Percentiles rank a stretch among this genome's conserved stretches.
Evolutionary conservation across 2,888 invertebrate species (phyloP).

Genomic region (Drosophila sordidula): DNA sequence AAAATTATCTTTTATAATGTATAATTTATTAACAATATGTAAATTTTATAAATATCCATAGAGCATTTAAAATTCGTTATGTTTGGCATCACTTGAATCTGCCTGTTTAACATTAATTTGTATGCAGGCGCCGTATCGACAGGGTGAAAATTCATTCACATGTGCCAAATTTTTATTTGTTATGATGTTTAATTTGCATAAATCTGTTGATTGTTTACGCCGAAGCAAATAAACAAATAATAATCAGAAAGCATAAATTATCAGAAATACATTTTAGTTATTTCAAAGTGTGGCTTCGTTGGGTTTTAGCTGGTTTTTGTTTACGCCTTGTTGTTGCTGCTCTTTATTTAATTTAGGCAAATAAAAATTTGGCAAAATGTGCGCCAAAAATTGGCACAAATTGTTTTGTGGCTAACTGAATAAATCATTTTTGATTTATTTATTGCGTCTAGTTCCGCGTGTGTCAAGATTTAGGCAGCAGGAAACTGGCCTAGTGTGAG

Average conservation of each 20-base stretch:
- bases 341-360: slow-evolving; percentile 21
- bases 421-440: slow-evolving; percentile 53
- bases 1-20: too few species aligned
- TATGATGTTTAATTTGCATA: slow-evolving; percentile 55
- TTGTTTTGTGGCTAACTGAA: slow-evolving; percentile 16
- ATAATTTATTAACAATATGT: too few species aligned
- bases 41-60: neutral
- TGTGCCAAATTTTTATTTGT: slow-evolving; percentile 39
- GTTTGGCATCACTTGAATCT: too few species aligned
- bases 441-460: slow-evolving; percentile 45
- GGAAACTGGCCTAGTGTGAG: slow-evolving; percentile 31
- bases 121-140: slow-evolving; percentile 49
- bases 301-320: slow-evolving; percentile 41
- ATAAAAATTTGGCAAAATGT: slow-evolving; percentile 4
- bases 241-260: slow-evolving; percentile 47
- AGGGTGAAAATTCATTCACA: slow-evolving; percentile 53
- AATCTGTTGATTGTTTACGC: slow-evolving; percentile 51
- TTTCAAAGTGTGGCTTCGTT: slow-evolving; percentile 20
- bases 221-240: slow-evolving; percentile 39
- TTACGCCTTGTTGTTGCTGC: slow-evolving; percentile 4
- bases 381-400: slow-evolving; percentile 47
- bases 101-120: slow-evolving; percentile 40
- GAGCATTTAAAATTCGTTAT: slow-evolving; percentile 10
- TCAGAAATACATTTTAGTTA: slow-evolving; percentile 7
- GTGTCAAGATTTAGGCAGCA: slow-evolving; percentile 28